phyloP scores from a whole-genome alignment of 2,888 invertebrate species.

The Odontothrips loti region DNA sequence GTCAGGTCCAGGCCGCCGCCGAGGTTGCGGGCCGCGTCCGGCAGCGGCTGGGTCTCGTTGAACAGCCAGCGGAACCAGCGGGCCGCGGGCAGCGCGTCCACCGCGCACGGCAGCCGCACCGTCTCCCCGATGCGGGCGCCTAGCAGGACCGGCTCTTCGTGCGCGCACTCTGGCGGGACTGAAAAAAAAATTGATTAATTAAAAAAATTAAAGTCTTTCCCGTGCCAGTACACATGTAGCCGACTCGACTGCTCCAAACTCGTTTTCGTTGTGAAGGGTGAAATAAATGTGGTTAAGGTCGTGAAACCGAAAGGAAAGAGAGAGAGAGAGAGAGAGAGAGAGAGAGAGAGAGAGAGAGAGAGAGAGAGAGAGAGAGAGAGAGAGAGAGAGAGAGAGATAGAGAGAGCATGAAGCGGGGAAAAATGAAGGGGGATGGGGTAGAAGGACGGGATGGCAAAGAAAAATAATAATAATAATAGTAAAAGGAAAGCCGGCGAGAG shows the following conservation, averaged over 20 bases:
- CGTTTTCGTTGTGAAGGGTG: background rate
- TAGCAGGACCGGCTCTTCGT: background rate
- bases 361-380: too few species aligned
- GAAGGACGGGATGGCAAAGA: background rate
- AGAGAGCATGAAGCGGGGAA: too few species aligned
- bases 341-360: background rate
- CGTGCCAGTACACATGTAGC: too few species aligned
- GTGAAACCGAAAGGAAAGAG: too few species aligned
- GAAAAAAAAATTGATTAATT: too few species aligned
- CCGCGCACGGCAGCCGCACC: background rate
- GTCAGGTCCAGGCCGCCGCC: background rate
- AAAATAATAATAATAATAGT: background rate
- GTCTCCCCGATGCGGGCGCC: background rate
- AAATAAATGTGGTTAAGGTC: slow-evolving; percentile 17
- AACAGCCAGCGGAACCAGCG: background rate
- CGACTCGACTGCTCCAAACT: too few species aligned
- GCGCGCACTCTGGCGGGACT: background rate
- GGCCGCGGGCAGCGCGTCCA: slow-evolving; percentile 5
- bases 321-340: too few species aligned
- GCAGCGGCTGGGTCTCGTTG: background rate
- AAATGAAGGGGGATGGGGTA: too few species aligned
- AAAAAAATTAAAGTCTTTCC: too few species aligned
- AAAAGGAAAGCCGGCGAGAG: background rate
- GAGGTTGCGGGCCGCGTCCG: background rate
- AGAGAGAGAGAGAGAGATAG: too few species aligned